Conservation (phyloP, 2,888 invertebrate species). For the Troides helena region DNA sequence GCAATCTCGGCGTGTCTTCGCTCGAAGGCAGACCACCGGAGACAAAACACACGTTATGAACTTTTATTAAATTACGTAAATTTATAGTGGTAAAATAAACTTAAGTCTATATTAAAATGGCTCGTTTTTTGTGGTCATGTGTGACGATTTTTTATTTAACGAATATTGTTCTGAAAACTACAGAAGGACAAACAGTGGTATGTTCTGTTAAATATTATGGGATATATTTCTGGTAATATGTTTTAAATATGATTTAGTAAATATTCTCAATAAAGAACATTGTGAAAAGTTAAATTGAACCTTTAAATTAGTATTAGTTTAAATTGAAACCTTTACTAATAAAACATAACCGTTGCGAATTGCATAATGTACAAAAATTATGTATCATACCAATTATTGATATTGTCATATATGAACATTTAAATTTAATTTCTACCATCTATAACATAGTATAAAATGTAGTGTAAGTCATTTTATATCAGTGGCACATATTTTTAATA, state of each 20-base stretch:
- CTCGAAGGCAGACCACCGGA: conserved; percentile 31
- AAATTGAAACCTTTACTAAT: too few relatives aligned
- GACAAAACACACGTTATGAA: conserved; percentile 31
- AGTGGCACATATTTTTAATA: neutral
- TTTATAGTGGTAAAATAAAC: conserved; percentile 10
- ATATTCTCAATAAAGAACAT: too few relatives aligned
- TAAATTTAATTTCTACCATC: too few relatives aligned
- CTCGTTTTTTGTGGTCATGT: conserved; percentile 44
- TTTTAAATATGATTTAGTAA: neutral
- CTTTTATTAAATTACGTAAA: conserved; percentile 29
- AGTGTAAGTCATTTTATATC: neutral
- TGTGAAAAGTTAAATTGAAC: too few relatives aligned
- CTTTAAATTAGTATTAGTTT: too few relatives aligned
- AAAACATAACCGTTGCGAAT: too few relatives aligned
- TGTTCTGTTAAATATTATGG: conserved; percentile 34
- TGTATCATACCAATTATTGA: too few relatives aligned
- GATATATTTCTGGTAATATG: neutral
- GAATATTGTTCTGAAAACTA: conserved; percentile 52
- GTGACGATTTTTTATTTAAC: conserved; percentile 53
- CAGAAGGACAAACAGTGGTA: conserved; percentile 60
- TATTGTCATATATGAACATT: too few relatives aligned
- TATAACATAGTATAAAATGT: too few relatives aligned
- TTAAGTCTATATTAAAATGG: conserved; percentile 39
- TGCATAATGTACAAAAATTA: too few relatives aligned
- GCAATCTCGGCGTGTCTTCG: conserved; percentile 28